A percentile compares a stretch with the other conserved stretches of the same genome.
These are phyloP conservation scores for Drosophila nannoptera DNA, from an alignment of 1,140 invertebrate species.

Conservation along the genomic window DNA sequence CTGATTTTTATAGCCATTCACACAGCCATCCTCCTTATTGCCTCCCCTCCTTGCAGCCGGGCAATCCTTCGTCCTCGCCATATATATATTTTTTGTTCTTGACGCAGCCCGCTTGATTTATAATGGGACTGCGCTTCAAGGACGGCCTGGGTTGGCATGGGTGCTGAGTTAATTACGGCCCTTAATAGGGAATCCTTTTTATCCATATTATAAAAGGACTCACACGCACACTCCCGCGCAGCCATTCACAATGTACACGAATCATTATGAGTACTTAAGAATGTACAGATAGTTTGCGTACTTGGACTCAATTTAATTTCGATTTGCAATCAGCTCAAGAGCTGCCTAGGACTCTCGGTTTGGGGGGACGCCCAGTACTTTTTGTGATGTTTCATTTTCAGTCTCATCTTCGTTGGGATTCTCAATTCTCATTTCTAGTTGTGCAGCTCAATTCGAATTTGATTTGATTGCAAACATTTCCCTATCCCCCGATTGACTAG, in stretches of 20 bases:
- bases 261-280: conserved; percentile 5
- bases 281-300: conserved; percentile 15
- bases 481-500: conserved; percentile 12
- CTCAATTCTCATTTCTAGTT: conserved; percentile 48
- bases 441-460: conserved; percentile 62
- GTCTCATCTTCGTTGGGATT: conserved; percentile 18
- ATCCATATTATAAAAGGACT: background rate
- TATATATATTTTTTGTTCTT: conserved; percentile 62
- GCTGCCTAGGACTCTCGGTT: conserved; percentile 32
- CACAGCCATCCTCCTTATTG: conserved; percentile 13
- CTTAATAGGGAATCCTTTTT: conserved; percentile 19
- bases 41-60: background rate
- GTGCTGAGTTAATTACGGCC: conserved; percentile 53
- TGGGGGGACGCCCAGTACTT: conserved; percentile 26
- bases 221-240: background rate
- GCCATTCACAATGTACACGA: conserved; percentile 1
- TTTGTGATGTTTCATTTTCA: conserved; percentile 41
- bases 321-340: conserved; percentile 66
- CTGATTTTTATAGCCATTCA: conserved; percentile 57
- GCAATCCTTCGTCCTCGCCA: conserved; percentile 35
- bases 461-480: conserved; percentile 64
- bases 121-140: conserved; percentile 10
- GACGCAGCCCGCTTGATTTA: conserved; percentile 13
- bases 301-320: conserved; percentile 45
- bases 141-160: conserved; percentile 27